Evolutionary conservation across 2,888 invertebrate species (phyloP).

Genomic region (Limnephilus rhombicus): DNA sequence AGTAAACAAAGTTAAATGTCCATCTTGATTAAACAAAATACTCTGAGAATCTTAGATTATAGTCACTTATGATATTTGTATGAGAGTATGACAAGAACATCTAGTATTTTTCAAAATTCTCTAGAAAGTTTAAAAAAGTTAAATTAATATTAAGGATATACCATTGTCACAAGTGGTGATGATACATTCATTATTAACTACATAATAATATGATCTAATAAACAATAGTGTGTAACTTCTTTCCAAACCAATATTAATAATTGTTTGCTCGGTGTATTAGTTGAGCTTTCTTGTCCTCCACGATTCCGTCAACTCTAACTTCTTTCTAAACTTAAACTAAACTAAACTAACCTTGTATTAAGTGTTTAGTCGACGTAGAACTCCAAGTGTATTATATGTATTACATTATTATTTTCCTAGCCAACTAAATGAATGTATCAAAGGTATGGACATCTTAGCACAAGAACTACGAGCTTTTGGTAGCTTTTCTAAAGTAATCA

Average conservation of each 20-base stretch:
- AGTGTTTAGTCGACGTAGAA: neutral
- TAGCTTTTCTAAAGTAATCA: conserved; percentile 63
- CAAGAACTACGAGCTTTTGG: conserved; percentile 64
- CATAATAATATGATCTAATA: conserved; percentile 14
- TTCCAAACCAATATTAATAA: conserved; percentile 1
- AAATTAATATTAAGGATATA: conserved; percentile 60
- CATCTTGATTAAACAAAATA: conserved; percentile 46
- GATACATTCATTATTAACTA: conserved; percentile 47
- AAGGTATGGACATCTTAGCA: conserved; percentile 59
- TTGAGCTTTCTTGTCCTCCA: conserved; percentile 10
- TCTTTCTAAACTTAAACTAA: neutral
- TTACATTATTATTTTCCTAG: conserved; percentile 35
- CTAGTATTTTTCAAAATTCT: conserved; percentile 65
- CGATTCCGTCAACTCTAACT: neutral
- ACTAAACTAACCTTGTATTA: neutral
- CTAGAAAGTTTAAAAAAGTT: conserved; percentile 62
- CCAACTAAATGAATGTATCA: conserved; percentile 58
- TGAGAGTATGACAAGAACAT: conserved; percentile 55
- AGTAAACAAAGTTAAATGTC: conserved; percentile 41
- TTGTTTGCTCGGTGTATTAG: conserved; percentile 28
- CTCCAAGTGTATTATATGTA: neutral
- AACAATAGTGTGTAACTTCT: neutral
- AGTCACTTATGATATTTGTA: conserved; percentile 58
- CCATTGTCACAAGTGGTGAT: conserved; percentile 47
- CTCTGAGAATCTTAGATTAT: conserved; percentile 52